Evolutionary conservation across 2,113 vertebrate species (phyloP).

Genomic region (Actenoides lindsayi): DNA sequence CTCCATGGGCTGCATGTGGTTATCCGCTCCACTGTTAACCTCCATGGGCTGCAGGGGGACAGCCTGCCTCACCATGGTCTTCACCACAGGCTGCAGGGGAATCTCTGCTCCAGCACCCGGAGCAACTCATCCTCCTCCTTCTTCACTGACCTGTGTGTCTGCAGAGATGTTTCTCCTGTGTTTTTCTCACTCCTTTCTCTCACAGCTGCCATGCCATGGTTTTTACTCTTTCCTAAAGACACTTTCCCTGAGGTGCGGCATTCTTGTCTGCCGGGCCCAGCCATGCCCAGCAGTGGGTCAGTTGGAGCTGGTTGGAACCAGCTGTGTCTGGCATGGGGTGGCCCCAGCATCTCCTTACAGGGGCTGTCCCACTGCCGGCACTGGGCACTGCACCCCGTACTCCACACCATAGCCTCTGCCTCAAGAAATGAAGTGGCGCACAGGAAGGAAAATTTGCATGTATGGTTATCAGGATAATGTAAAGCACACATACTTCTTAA

Average conservation of each 20-base stretch:
- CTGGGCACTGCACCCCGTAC: fast-evolving
- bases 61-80: neutral
- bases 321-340: neutral
- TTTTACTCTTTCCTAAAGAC: neutral
- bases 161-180: neutral
- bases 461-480: neutral
- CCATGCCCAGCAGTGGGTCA: fast-evolving
- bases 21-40: neutral
- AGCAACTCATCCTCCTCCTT: neutral
- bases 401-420: too few species aligned
- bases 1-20: neutral
- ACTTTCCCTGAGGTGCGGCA: fast-evolving
- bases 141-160: neutral
- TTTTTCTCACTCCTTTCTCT: neutral
- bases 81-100: neutral
- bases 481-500: neutral
- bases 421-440: neutral
- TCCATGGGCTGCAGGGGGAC: neutral
- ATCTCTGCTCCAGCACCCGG: neutral
- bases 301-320: neutral
- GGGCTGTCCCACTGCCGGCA: neutral
- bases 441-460: neutral
- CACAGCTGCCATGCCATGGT: neutral
- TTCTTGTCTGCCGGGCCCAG: neutral
- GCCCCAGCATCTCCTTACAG: too few species aligned